These are phyloP conservation scores for Drosophila niveifrons DNA, from an alignment of 2,888 invertebrate genomes.

Conservation along the genomic window DNA sequence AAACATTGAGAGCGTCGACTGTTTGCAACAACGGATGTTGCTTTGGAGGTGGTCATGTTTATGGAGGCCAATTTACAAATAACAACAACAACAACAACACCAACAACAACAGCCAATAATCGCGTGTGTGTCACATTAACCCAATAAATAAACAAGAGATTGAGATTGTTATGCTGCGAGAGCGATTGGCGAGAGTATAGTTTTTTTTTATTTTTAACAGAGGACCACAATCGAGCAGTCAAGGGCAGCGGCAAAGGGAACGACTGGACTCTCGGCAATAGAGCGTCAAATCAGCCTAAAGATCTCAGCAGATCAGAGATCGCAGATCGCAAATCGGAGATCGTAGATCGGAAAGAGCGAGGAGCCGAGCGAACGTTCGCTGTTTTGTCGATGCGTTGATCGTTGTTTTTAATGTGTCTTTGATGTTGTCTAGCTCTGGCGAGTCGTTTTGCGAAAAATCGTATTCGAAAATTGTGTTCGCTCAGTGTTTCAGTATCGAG, in stretches of 20 bases:
- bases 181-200: conserved; percentile 38
- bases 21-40: conserved; percentile 50
- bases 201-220: conserved; percentile 54
- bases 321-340: conserved; percentile 1
- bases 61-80: conserved; percentile 57
- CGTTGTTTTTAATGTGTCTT: conserved; percentile 72
- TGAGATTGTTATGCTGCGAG: conserved; percentile 36
- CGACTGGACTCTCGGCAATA: conserved; percentile 13
- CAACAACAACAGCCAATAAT: conserved; percentile 11
- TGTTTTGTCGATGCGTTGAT: conserved; percentile 62
- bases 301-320: conserved; percentile 8
- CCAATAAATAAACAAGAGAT: conserved; percentile 69
- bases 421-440: conserved; percentile 64
- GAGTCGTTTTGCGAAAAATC: conserved; percentile 62
- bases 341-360: conserved; percentile 29
- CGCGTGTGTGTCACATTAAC: conserved; percentile 78
- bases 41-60: conserved; percentile 34
- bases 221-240: conserved; percentile 37
- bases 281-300: conserved; percentile 11
- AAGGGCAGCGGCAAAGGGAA: conserved; percentile 59
- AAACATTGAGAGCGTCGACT: conserved; percentile 70
- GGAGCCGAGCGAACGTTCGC: conserved; percentile 45
- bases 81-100: conserved; percentile 6
- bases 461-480: conserved; percentile 57
- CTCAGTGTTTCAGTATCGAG: conserved; percentile 78